Evolutionary conservation across 1,140 invertebrate species (phyloP), one percentile per base, ranked within the genome.

Genomic region (Orius insidiosus): DNA sequence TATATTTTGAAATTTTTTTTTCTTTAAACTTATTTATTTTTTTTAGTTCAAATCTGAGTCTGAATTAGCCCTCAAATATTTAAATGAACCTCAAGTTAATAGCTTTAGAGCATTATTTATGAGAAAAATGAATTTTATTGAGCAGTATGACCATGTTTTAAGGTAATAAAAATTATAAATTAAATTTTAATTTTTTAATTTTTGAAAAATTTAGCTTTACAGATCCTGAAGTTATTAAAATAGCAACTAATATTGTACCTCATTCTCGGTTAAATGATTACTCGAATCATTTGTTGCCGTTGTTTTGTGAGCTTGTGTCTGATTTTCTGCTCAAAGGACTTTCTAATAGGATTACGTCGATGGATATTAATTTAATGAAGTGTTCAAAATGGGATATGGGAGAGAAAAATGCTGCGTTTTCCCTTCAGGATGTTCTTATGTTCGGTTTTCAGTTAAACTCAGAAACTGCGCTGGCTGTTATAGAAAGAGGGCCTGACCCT

Each of bases 51-150:
- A 71, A 56, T 64, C 69, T 42, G 83, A 92, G 64, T 75, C 81
- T 47, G 60, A 65, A 19, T 52, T 77, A 33, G 80, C 83, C 0
- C 58, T 92, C 1, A 66, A 76, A 38, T 72, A 75, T 60, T 64
- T 93, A 2, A 80, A 88, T 51, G 72, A 77, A 53, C 59, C 66
- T 10, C 68, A 70, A 43, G 60, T 77, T 1, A 77, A 85, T 54
- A 76, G 76, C 49, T 93, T 94, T 59, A 71, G 75, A 53, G 64
- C 68, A 8, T 63, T 93, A 8, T 92, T 94, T 55, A 81, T 90
- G 72, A 73, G 65, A 8, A 74, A 75, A 50, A 65, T 80, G n/a
- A 68, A 74, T 1, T 75, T 85, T 50, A 64, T 75, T 54, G 60
- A 69, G 10, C 76, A 79, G 55, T 88, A 83, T 69, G 89, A 93